A percentile compares a stretch with the other conserved stretches of the same genome.
Conservation (phyloP, 2,113 vertebrate genomes). For the Nyctereutes procyonoides region DNA sequence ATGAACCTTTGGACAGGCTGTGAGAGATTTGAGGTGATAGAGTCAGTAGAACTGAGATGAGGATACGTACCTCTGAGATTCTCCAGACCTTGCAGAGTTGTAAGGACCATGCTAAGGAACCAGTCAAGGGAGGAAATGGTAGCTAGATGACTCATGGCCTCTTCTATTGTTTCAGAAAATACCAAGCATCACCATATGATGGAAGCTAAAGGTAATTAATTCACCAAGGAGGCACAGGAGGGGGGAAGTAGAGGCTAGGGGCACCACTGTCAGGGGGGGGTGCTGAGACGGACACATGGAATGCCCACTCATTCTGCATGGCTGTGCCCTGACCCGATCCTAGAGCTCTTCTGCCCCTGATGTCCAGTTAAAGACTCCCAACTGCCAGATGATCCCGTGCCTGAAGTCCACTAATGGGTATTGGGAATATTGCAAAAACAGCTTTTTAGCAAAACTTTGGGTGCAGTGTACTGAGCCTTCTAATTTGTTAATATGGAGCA, state of each 20-base stretch:
- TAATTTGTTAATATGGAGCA: not conserved
- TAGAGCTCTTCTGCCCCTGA: not conserved
- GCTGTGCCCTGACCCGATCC: not conserved
- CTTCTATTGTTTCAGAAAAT: slow-evolving; percentile 16
- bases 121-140: not conserved
- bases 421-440: not conserved
- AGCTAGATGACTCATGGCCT: not conserved
- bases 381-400: too few species aligned
- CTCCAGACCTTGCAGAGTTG: not conserved
- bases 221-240: not conserved
- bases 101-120: not conserved
- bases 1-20: not conserved
- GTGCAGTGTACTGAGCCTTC: not conserved
- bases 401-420: not conserved
- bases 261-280: not conserved
- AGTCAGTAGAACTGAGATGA: not conserved
- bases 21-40: not conserved
- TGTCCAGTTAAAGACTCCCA: not conserved
- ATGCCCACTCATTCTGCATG: rapidly evolving
- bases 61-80: not conserved
- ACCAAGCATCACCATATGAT: not conserved
- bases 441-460: not conserved
- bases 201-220: not conserved
- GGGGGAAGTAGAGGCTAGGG: not conserved
- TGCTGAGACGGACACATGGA: not conserved